A percentile compares a stretch with the other conserved stretches of the same genome.
phyloP scores from a whole-genome alignment of 2,797 vertebrate species.

The Sebastes iracundus region DNA sequence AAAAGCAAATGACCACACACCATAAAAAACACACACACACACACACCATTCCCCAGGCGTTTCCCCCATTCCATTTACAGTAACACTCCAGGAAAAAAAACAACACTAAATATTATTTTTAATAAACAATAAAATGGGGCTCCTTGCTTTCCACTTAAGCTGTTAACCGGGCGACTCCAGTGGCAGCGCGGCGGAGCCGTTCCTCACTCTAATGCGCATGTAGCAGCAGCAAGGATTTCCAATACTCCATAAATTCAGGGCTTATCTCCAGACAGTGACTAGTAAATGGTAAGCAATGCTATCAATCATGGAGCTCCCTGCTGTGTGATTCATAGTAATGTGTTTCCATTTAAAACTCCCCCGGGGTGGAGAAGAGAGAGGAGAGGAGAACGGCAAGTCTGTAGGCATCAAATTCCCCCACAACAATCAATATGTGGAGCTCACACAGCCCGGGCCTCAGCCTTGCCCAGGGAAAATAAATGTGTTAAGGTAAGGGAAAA shows the following conservation, averaged over 20 bases:
- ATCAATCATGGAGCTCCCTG: constrained; percentile 79
- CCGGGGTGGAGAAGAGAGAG: constrained; percentile 57
- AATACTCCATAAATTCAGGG: constrained; percentile 82
- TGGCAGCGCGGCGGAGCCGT: constrained; percentile 41
- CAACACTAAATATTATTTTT: constrained; percentile 42
- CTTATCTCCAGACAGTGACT: constrained; percentile 83
- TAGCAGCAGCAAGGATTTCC: constrained; percentile 72
- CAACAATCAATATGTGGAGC: constrained; percentile 74
- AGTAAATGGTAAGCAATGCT: constrained; percentile 82
- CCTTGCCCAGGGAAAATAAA: constrained; percentile 67
- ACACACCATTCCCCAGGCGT: not conserved
- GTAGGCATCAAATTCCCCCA: constrained; percentile 71
- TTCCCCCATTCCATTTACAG: constrained; percentile 28
- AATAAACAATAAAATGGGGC: constrained; percentile 52
- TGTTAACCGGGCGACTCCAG: constrained; percentile 49
- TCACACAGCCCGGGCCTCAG: constrained; percentile 61
- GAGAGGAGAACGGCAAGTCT: constrained; percentile 61
- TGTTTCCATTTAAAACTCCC: constrained; percentile 82
- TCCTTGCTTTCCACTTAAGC: constrained; percentile 55
- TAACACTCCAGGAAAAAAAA: constrained; percentile 6
- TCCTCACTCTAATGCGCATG: constrained; percentile 75
- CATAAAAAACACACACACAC: constrained; percentile 2
- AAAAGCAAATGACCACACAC: constrained; percentile 28
- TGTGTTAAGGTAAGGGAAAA: constrained; percentile 64
- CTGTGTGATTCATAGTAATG: constrained; percentile 85